Evolutionary conservation across 2,888 invertebrate species (phyloP), one percentile per base, ranked within the genome.

Genomic region (Drosophila aldrichi): DNA sequence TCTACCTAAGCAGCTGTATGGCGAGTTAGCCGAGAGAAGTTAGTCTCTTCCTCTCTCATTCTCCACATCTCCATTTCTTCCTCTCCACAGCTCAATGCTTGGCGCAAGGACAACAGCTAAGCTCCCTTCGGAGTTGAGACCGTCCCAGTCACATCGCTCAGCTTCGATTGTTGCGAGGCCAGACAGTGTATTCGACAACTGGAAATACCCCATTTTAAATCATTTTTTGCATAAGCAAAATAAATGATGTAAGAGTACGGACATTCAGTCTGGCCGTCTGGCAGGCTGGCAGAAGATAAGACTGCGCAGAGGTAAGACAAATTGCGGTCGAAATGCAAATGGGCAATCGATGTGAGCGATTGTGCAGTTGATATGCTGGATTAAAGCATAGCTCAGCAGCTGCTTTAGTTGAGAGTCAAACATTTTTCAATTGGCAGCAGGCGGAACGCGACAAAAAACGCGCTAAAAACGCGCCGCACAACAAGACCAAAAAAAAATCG

Each of bases 141-240:
- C 2, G 3, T 22, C 1, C 8, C 0, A 16, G 2, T 16, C 16
- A 25, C 46, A 1, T 2, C 25, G 22, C 18, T 12, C 18, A 44
- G 44, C 48, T 48, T 18, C 10, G 8, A 10, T 10, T 48, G 18
- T 3, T n/a, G n/a, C 10, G 29, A 14, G 0, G 12, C 7, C 44
- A 3, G 12, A 2, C 49, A 52, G 22, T 2, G 32, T n/a, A 25
- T 59, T 25, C 40, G 34, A 22, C 38, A 36, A 2, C 52, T 12
- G 0, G 22, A n/a, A 10, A 10, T 6, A n/a, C 22, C n/a, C 38
- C 16, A 22, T 16, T 22, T 40, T 43, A 9, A n/a, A 29, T 55
- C 16, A 20, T 32, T 70, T 76, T 73, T 72, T 66, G 62, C 70
- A 82, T 74, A 78, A 79, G 74, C 77, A 64, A 79, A 74, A 85